Evolutionary conservation across 2,797 vertebrate genomes (phyloP), one percentile per base, ranked within the genome.

Genomic region (Hydrocynus forskahlii): DNA sequence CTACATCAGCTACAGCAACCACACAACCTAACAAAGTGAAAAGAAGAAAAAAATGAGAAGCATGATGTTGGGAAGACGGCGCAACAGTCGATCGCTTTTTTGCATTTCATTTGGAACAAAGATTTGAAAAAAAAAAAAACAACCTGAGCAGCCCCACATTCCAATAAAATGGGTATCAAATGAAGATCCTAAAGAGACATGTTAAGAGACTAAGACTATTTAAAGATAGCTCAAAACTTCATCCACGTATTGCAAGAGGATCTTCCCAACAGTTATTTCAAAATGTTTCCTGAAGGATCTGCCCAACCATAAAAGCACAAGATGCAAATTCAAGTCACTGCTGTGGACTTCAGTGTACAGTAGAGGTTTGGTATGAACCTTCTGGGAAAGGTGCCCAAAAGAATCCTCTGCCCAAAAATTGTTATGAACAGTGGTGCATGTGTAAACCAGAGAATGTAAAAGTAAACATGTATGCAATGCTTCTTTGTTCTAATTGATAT

Each of bases 1-100:
- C 81, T 99, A 99, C 76, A 98, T 99, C 94, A 97, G 96, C 95
- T 99, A 99, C 91, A 98, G 96, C 94, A 99, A 99, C 95, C 98
- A 99, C 35, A 96, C 97, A 62, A 97, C 99, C 94, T 99, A 97
- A 83, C 52, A 82, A 94, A 80, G 50, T 79, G 89, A 55, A 83
- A 88, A 86, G 77, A 76, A 82, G 23, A 63, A 21, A 25, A 19
- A 70, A 76, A n/a, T 88, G 87, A 88, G 88, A 91, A 66, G 88
- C 29, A 74, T 84, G 84, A 87, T 85, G 50, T 72, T 75, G 84
- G 14, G 66, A 87, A 79, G 85, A 83, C 57, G 75, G 81, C 35
- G 71, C 81, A 80, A 82, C 74, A 80, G 81, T 75, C 77, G 78
- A 80, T 70, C 75, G 72, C 77, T 80, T 75, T 79, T 75, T 71